phyloP scores from a whole-genome alignment of 2,888 invertebrate genomes.

The Microctonus aethiopoides region DNA sequence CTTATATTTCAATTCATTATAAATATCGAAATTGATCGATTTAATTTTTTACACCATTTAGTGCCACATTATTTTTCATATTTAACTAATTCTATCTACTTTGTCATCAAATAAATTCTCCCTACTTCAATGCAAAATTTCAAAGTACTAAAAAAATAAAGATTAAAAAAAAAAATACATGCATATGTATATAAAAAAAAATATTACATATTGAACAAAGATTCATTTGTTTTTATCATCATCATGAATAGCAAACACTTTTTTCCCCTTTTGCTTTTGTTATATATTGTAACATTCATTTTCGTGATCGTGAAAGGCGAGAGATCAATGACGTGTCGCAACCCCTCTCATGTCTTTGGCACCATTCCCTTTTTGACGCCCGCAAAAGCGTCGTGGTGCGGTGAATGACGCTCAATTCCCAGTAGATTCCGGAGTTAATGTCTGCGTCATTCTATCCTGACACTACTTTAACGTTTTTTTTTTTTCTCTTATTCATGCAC shows the following conservation, averaged over 20 bases:
- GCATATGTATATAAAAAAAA: neutral
- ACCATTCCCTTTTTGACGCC: neutral
- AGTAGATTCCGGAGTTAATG: constrained; percentile 7
- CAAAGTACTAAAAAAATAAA: neutral
- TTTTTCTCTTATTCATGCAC: neutral
- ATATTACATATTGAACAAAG: neutral
- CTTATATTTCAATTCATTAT: neutral
- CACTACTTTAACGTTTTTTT: neutral
- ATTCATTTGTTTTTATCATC: neutral
- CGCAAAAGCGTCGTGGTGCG: neutral
- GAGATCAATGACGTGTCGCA: constrained; percentile 4
- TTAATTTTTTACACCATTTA: neutral
- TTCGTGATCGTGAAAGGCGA: neutral
- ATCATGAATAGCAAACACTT: neutral
- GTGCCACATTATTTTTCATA: neutral
- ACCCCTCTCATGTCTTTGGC: neutral
- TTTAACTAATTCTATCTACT: neutral
- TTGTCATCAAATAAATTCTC: neutral
- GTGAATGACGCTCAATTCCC: constrained; percentile 11
- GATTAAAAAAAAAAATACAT: neutral
- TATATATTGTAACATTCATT: neutral
- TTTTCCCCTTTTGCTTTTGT: neutral
- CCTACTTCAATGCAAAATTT: neutral
- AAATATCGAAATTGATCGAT: neutral
- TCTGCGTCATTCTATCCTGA: constrained; percentile 6